Conservation (phyloP, 2,113 vertebrate genomes). For the Oncorhynchus nerka region DNA sequence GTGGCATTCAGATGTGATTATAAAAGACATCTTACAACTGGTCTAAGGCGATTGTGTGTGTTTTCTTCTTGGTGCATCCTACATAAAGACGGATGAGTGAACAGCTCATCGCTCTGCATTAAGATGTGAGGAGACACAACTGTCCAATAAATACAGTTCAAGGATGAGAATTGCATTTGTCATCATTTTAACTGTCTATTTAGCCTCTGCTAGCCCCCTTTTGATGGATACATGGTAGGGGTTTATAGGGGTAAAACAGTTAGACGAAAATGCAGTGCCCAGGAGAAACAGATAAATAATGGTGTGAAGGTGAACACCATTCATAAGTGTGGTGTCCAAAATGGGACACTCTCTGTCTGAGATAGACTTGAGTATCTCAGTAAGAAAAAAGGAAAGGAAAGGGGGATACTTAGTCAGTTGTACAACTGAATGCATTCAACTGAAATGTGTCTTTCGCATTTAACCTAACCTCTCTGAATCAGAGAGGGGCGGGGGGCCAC, state of each 20-base stretch:
- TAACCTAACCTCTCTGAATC: too few species aligned
- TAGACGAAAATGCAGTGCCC: slow-evolving; percentile 54
- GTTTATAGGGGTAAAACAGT: slow-evolving; percentile 47
- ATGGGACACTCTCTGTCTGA: too few species aligned
- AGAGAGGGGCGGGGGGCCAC: too few species aligned
- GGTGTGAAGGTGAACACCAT: slow-evolving; percentile 62
- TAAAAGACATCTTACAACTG: neutral
- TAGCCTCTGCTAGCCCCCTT: slow-evolving; percentile 48
- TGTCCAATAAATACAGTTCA: slow-evolving; percentile 52
- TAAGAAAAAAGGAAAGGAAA: too few species aligned
- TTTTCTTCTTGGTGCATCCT: neutral
- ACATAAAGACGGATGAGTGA: slow-evolving; percentile 46
- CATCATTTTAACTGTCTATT: slow-evolving; percentile 63
- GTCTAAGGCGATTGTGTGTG: neutral
- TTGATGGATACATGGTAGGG: slow-evolving; percentile 52
- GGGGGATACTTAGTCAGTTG: too few species aligned
- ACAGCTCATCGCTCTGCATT: slow-evolving; percentile 46
- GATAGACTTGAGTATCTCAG: too few species aligned
- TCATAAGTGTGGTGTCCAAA: slow-evolving; percentile 4
- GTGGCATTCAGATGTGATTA: neutral
- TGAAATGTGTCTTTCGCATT: too few species aligned
- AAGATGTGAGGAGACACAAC: slow-evolving; percentile 35
- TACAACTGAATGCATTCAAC: too few species aligned
- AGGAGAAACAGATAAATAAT: slow-evolving; percentile 63
- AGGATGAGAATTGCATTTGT: slow-evolving; percentile 60